Conservation (phyloP, 2,888 invertebrate genomes). For the Phlogophora meticulosa region DNA sequence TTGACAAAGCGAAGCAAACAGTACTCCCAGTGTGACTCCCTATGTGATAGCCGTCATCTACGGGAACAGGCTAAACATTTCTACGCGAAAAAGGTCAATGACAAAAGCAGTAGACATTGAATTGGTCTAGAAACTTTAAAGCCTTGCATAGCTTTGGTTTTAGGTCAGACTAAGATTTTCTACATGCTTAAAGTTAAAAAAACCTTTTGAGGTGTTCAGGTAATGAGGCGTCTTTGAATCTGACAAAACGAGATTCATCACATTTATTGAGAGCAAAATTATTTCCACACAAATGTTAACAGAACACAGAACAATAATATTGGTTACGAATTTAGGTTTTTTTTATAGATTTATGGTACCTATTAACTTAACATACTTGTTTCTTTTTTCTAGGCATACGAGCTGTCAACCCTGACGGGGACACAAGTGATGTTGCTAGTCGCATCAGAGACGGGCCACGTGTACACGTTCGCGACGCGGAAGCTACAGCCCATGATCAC, state of each 20-base stretch:
- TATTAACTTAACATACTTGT: constrained; percentile 29
- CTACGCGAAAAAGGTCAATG: constrained; percentile 24
- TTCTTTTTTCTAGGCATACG: constrained; percentile 96
- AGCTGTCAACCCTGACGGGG: constrained; percentile 99
- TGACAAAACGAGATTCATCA: not conserved
- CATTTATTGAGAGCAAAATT: constrained; percentile 5
- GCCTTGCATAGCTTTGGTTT: constrained; percentile 13
- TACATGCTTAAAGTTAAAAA: constrained; percentile 10
- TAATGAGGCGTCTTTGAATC: constrained; percentile 14
- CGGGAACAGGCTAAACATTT: constrained; percentile 11
- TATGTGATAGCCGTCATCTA: not conserved
- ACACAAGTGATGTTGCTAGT: constrained; percentile 99
- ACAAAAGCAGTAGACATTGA: constrained; percentile 20
- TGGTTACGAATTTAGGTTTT: not conserved
- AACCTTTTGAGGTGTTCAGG: constrained; percentile 7
- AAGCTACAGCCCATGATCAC: constrained; percentile 99
- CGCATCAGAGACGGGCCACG: constrained; percentile 99
- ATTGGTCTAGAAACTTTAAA: constrained; percentile 26
- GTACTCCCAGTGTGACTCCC: constrained; percentile 33
- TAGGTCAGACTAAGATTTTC: constrained; percentile 29
- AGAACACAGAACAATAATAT: constrained; percentile 45
- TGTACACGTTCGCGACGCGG: constrained; percentile 99
- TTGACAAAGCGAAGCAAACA: constrained; percentile 57
- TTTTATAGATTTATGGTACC: not conserved
- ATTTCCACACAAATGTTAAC: constrained; percentile 68